Percentiles rank a stretch among this genome's conserved stretches.
phyloP scores from a whole-genome alignment of 2,797 vertebrate species.

The Acipenser oxyrinchus region DNA sequence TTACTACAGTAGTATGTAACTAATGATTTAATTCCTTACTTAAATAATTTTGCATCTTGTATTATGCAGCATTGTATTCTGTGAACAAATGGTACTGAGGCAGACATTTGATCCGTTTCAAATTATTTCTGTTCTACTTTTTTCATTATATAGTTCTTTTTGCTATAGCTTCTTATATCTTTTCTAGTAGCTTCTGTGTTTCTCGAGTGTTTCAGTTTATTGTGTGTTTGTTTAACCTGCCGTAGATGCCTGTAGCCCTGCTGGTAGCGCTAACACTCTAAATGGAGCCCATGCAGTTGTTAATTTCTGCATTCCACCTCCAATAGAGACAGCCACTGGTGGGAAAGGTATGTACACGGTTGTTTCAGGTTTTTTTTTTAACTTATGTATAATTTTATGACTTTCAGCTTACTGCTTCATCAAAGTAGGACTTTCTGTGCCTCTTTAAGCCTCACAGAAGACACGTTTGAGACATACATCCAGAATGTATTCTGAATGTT shows the following conservation, averaged over 20 bases:
- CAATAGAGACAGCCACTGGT: constrained; percentile 15
- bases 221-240: neutral
- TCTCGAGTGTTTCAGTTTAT: neutral
- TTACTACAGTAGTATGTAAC: too few species aligned
- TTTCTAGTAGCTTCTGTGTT: constrained; percentile 18
- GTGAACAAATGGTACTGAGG: too few species aligned
- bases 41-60: too few species aligned
- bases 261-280: constrained; percentile 14
- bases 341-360: constrained; percentile 17
- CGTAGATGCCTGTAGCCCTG: constrained; percentile 21
- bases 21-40: too few species aligned
- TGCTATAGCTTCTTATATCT: too few species aligned
- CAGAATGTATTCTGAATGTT: constrained; percentile 6
- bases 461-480: too few species aligned
- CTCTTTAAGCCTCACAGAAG: too few species aligned
- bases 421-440: too few species aligned
- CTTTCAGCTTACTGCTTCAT: neutral
- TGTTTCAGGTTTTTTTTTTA: neutral
- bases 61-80: too few species aligned
- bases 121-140: too few species aligned
- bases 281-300: neutral
- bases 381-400: neutral
- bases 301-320: constrained; percentile 3
- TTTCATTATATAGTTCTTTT: too few species aligned
- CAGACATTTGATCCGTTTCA: too few species aligned